Base-by-base conservation (phyloP, 2,888 invertebrate species). In the Dasypolia templi region DNA sequence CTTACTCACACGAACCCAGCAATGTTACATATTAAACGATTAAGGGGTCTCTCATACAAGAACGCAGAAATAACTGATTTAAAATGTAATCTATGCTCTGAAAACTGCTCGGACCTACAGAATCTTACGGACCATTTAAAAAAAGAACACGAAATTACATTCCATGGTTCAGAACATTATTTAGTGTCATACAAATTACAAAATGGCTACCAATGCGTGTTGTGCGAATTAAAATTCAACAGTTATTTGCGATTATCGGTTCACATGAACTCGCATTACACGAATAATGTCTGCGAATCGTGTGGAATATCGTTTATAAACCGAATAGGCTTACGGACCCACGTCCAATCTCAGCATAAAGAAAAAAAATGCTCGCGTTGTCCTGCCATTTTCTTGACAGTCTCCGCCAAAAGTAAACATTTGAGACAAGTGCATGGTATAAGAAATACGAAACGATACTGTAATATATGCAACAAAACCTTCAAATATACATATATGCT, bases 21-120 rank as follows among this genome's bases (percentile, higher is more conserved):
- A 56, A 69, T 91, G 64, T 82, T 82, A 11, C 59, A 75, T n/a
- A 86, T 86, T 3, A 88, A 87, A 12, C 80, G 82, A 35, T 74
- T 91, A 46, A 72, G 86, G 9, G 92, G 92, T 0, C 72, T 91
- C 14, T 88, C 90, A 0, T 91, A 75, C 61, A 89, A 89, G 75
- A 92, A 89, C 55, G 93, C 89, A 0, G 94, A 94, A 14, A 92
- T 94, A 19, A 90, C 93, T 0, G 77, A 90, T 22, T 77, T 94
- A 42, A 63, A 80, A 19, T 94, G 94, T 77, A 91, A 86, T 11
- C 22, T 88, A 3, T 94, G 94, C 70, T 64, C 82, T 7, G 73
- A 86, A 55, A 68, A 55, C 0, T 88, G 89, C 55, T 26, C 68
- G 0, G 83, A 87, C 51, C 77, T 94, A 49, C 72, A 82, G 3